Base-by-base conservation (phyloP, 2,888 invertebrate species). In the Tetramorium bicarinatum region DNA sequence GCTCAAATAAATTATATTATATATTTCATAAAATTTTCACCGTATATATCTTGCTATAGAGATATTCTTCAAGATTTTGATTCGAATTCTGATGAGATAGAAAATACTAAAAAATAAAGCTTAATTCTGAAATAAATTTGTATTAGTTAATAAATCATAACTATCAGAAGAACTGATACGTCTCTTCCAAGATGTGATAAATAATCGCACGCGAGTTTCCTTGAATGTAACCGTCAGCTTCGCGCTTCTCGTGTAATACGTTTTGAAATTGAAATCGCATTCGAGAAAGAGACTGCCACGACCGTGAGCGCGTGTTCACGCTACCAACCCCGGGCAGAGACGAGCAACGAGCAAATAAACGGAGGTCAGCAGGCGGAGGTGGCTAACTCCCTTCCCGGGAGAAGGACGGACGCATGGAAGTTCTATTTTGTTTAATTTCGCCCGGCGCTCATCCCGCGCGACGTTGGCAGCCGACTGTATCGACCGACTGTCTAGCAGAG, bases 401-500 rank as follows among this genome's bases (percentile, higher is more conserved):
- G 47, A 74, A 80, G 67, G 25, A 49, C 18, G 18, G 56, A 74
- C 62, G 61, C 52, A 18, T 44, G 47, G 25, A 62, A 83, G 69
- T 66, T 29, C 71, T 87, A 79, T 85, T 87, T 81, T 75, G 74
- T 86, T 79, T 86, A 74, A 87, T 86, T 83, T 62, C 56, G 11
- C 67, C 54, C 47, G 9, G 38, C 29, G 52, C n/a, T 74, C 56
- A 71, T 56, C 49, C 41, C 15, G 21, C 38, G 18, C 54, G 59
- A 41, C 49, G n/a, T 54, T 44, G 71, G 56, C 9, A 54, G 49
- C 59, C 52, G 41, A 62, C 52, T 25, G n/a, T 64, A 84, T 77
- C 72, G 80, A 80, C 54, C 81, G 71, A 62, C 56, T 71, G 64
- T 61, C 81, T 41, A 34, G 13, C 38, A 29, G 34, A 29, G 34